phyloP scores from a whole-genome alignment of 2,888 invertebrate genomes.

The Philereme vetulata region DNA sequence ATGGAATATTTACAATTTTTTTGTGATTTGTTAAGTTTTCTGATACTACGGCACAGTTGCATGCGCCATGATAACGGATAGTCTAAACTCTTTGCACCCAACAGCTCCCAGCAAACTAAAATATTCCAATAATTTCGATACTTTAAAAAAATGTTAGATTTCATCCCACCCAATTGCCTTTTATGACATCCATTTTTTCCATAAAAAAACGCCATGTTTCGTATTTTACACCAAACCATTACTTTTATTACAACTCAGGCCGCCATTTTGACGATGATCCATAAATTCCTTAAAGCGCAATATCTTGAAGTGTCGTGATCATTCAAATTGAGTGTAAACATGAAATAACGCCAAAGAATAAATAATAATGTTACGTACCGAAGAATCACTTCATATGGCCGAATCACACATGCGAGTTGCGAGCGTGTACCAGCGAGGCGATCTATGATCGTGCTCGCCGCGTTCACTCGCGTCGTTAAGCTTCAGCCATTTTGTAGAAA shows the following conservation, averaged over 20 bases:
- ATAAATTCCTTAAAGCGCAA: conserved; percentile 32
- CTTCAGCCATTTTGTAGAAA: too few relatives aligned
- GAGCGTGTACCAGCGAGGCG: too few relatives aligned
- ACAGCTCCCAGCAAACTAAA: background rate
- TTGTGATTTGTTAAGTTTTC: too few relatives aligned
- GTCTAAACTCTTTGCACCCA: too few relatives aligned
- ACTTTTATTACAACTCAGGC: conserved; percentile 32
- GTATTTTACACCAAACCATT: conserved; percentile 29
- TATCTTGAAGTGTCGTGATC: conserved; percentile 29
- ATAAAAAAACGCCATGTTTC: conserved; percentile 21
- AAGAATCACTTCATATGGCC: background rate
- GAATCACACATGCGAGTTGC: too few relatives aligned
- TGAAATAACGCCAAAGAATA: conserved; percentile 11
- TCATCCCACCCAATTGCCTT: conserved; percentile 2
- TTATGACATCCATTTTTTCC: background rate
- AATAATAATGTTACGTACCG: background rate
- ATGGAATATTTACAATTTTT: too few relatives aligned
- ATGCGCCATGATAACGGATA: background rate
- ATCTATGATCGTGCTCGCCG: too few relatives aligned
- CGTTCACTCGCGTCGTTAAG: too few relatives aligned
- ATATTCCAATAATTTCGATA: background rate
- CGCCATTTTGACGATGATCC: conserved; percentile 27
- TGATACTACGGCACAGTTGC: too few relatives aligned
- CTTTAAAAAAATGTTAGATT: conserved; percentile 2
- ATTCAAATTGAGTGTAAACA: conserved; percentile 34